Percentiles rank a stretch among this genome's conserved stretches.
These are phyloP conservation scores for Acrocyrtus sp. DNA, from an alignment of 2,888 invertebrate species.

Conservation along the genomic window DNA sequence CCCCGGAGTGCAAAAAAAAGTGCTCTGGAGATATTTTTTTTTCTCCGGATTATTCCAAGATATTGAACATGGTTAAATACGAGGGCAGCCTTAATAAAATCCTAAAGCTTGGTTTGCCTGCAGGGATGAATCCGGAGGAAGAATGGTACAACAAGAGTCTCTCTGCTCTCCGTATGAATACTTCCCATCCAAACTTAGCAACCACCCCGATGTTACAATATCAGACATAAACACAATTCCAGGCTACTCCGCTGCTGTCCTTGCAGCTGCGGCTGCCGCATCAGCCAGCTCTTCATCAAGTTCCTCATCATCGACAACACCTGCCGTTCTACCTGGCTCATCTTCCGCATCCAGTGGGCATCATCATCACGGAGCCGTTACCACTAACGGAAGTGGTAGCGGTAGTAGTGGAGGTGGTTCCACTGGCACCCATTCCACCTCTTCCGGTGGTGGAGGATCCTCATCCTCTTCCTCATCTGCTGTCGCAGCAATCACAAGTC, in stretches of 20 bases:
- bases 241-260: constrained; percentile 60
- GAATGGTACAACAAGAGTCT: constrained; percentile 99
- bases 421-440: constrained; percentile 33
- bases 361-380: constrained; percentile 20
- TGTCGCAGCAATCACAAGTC: constrained; percentile 45
- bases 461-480: constrained; percentile 32
- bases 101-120: constrained; percentile 64
- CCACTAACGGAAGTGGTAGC: constrained; percentile 26
- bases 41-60: background rate
- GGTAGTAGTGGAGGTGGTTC: constrained; percentile 28
- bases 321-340: constrained; percentile 39
- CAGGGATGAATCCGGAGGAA: constrained; percentile 88
- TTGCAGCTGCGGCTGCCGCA: constrained; percentile 58
- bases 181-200: constrained; percentile 88
- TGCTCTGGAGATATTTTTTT: background rate
- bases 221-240: constrained; percentile 82
- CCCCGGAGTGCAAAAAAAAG: background rate
- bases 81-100: constrained; percentile 61
- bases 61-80: constrained; percentile 13
- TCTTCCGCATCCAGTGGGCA: constrained; percentile 28
- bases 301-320: constrained; percentile 41
- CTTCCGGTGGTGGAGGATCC: constrained; percentile 46
- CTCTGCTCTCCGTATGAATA: constrained; percentile 96
- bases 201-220: constrained; percentile 98
- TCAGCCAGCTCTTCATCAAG: constrained; percentile 45